Percentiles rank a stretch among this genome's conserved stretches.
These are phyloP conservation scores for Limnodromus scolopaceus DNA, from an alignment of 2,797 vertebrate genomes.

Conservation along the genomic window DNA sequence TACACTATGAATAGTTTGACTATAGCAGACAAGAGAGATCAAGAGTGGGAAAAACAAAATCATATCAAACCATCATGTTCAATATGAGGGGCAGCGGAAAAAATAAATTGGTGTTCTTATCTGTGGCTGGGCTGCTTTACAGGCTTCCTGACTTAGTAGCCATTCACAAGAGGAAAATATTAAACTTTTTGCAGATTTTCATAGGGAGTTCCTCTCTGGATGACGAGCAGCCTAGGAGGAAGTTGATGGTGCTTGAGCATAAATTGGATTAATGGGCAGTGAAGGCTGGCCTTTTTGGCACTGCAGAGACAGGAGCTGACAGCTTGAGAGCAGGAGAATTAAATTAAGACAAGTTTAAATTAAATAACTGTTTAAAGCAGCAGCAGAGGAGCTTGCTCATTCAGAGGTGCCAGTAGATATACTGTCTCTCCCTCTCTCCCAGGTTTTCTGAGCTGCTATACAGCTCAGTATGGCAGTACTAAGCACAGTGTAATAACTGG, in stretches of 20 bases:
- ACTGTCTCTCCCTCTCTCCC: background rate
- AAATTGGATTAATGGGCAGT: slow-evolving; percentile 39
- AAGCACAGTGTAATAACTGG: background rate
- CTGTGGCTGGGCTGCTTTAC: background rate
- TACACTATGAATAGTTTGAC: background rate
- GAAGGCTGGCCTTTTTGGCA: slow-evolving; percentile 31
- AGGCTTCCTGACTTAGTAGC: background rate
- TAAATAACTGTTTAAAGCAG: slow-evolving; percentile 35
- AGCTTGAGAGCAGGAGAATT: slow-evolving; percentile 40
- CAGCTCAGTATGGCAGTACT: background rate
- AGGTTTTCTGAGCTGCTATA: background rate
- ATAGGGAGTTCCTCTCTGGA: background rate
- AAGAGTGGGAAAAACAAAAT: background rate
- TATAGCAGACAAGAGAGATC: background rate
- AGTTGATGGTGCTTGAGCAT: background rate
- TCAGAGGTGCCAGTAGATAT: background rate
- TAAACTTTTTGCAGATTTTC: slow-evolving; percentile 1
- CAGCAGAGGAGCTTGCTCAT: background rate
- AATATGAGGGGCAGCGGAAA: background rate
- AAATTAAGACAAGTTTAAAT: slow-evolving; percentile 50
- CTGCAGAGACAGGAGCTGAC: slow-evolving; percentile 12
- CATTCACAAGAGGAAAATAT: background rate
- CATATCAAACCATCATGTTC: background rate
- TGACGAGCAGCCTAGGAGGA: slow-evolving; percentile 9
- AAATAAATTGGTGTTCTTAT: background rate